Conservation (phyloP, 2,888 invertebrate genomes). For the Thecocarcelia acutangulata region DNA sequence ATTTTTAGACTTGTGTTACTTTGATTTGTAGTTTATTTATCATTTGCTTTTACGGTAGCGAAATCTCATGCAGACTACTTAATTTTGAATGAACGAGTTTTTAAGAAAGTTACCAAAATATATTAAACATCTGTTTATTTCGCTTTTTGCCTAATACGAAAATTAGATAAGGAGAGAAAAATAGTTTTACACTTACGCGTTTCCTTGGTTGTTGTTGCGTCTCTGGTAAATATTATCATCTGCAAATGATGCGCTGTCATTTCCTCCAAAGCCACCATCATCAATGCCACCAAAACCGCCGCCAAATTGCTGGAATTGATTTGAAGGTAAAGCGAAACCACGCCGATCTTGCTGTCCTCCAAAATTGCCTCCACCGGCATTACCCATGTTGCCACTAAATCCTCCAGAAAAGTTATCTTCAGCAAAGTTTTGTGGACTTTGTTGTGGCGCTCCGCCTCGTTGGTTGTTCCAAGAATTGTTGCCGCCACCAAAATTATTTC, state of each 20-base stretch:
- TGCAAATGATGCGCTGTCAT: conserved; percentile 15
- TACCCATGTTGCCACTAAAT: conserved; percentile 71
- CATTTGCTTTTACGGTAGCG: no score
- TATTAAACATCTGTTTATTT: no score
- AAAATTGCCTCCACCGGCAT: conserved; percentile 63
- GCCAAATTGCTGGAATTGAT: conserved; percentile 70
- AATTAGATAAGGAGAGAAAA: no score
- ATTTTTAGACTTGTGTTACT: no score
- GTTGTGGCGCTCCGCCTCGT: conserved; percentile 56
- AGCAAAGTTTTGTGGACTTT: conserved; percentile 74
- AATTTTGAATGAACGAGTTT: no score
- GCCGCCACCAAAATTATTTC: conserved; percentile 48
- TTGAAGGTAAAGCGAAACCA: conserved; percentile 78
- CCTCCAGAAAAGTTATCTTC: conserved; percentile 69
- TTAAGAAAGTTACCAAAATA: no score
- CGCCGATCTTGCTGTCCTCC: conserved; percentile 78
- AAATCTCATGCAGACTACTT: no score
- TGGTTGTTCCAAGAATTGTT: conserved; percentile 64
- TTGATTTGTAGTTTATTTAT: no score
- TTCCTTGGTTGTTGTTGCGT: conserved; percentile 73
- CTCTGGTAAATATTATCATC: conserved; percentile 82
- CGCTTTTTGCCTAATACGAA: no score
- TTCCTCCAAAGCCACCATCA: conserved; percentile 79
- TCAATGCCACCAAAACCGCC: conserved; percentile 58
- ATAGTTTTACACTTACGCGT: conserved; percentile 66